Evolutionary conservation across 1,140 invertebrate species (phyloP).

Genomic region (Calephelis virginiensis): DNA sequence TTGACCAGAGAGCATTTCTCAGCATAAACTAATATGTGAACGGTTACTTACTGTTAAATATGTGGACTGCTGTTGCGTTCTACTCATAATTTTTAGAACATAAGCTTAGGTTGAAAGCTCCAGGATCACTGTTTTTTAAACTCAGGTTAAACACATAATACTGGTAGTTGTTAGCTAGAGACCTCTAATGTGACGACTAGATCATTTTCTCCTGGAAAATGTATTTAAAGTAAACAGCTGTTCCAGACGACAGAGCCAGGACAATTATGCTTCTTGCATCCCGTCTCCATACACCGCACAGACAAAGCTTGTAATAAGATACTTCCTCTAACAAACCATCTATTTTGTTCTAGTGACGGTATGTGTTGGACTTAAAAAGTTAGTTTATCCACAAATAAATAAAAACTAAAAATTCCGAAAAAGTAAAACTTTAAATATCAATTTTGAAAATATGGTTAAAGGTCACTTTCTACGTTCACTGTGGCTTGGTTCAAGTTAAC

Average conservation of each 20-base stretch:
- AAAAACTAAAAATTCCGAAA: not conserved
- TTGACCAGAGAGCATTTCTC: too few relatives aligned
- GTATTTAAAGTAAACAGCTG: constrained; percentile 62
- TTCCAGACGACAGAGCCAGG: constrained; percentile 55
- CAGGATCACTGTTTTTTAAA: too few relatives aligned
- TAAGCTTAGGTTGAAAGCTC: too few relatives aligned
- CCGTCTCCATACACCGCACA: constrained; percentile 44
- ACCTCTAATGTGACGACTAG: constrained; percentile 42
- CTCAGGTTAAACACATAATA: too few relatives aligned
- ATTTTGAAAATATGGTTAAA: too few relatives aligned
- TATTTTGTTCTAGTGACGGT: constrained; percentile 45
- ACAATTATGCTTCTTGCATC: constrained; percentile 65
- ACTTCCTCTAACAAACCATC: constrained; percentile 69
- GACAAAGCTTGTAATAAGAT: constrained; percentile 71
- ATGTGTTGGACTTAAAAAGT: not conserved
- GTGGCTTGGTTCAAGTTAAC: too few relatives aligned
- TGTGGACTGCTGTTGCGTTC: too few relatives aligned
- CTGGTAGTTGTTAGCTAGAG: not conserved
- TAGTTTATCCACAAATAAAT: not conserved
- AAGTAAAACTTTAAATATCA: too few relatives aligned
- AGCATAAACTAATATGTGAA: too few relatives aligned
- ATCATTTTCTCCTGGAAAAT: constrained; percentile 44
- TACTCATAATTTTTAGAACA: too few relatives aligned
- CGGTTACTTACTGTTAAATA: too few relatives aligned
- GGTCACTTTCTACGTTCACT: too few relatives aligned